Evolutionary conservation across 2,888 invertebrate species (phyloP).

Genomic region (Spodoptera exigua): DNA sequence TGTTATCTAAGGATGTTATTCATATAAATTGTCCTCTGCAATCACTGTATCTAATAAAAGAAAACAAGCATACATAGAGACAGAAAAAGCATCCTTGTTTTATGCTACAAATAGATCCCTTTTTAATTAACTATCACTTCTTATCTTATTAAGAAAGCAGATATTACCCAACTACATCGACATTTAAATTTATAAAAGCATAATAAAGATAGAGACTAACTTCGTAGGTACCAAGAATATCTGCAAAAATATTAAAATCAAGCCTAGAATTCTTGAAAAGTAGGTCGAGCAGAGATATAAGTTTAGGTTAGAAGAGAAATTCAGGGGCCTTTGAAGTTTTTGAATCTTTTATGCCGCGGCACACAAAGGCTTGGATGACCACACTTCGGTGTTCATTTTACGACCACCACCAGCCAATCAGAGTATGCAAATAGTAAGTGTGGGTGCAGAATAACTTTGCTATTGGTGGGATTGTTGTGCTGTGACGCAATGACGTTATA

Average conservation of each 20-base stretch:
- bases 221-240: constrained; percentile 12
- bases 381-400: constrained; percentile 13
- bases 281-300: constrained; percentile 39
- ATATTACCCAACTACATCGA: background rate
- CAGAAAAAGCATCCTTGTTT: too few relatives aligned
- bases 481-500: background rate
- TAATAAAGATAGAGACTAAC: constrained; percentile 19
- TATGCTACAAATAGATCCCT: too few relatives aligned
- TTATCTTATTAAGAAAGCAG: too few relatives aligned
- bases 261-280: constrained; percentile 46
- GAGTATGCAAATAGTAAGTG: background rate
- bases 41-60: too few relatives aligned
- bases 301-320: constrained; percentile 33
- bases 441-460: background rate
- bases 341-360: constrained; percentile 39
- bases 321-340: constrained; percentile 35
- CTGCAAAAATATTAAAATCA: constrained; percentile 41
- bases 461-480: constrained; percentile 2
- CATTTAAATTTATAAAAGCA: constrained; percentile 43
- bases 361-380: constrained; percentile 15
- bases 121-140: too few relatives aligned
- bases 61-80: too few relatives aligned
- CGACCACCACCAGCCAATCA: constrained; percentile 10
- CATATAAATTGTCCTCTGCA: too few relatives aligned
- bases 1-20: too few relatives aligned